Evolutionary conservation across 2,888 invertebrate species (phyloP), one percentile per base, ranked within the genome.

Genomic region (Onchidella celtica): DNA sequence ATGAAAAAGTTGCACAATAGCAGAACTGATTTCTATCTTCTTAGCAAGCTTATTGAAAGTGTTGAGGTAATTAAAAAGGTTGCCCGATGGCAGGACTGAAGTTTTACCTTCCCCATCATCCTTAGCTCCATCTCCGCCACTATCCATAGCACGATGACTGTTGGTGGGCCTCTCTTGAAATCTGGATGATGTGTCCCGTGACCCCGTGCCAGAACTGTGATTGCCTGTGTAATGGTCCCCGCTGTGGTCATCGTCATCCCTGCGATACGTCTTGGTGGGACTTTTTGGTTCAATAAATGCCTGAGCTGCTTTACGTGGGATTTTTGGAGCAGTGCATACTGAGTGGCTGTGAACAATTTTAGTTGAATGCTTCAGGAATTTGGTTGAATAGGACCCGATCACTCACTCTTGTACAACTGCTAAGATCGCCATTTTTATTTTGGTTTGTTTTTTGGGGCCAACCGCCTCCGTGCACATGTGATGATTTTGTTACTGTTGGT

Each of bases 281-380:
- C 79, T 72, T 69, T 89, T 87, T 9, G 85, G 83, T 14, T 85
- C 83, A 38, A 89, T 88, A 69, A 89, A 88, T 21, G 88, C 86
- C n/a, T 86, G 85, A 9, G 87, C 87, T 1, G 88, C 88, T 63
- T 83, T 85, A 24, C 87, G 81, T 38, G 86, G 74, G 57, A 87
- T 86, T 2, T 84, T 66, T 34, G 91, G 91, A 61, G 86, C 85
- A 66, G 68, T 57, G 83, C 91, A 91, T 38, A 83, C 86, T 40
- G 90, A 86, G 21, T 88, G 75, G 17, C 89, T 89, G 75, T 1
- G 17, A 36, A 32, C 29, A 14, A 68, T 17, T 34, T 6, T 4
- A 69, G 6, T 14, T n/a, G n/a, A n/a, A n/a, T n/a, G n/a, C n/a
- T n/a, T n/a, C n/a, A n/a, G n/a, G n/a, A n/a, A n/a, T n/a, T n/a